These are phyloP conservation scores for Megalonaias nervosa DNA, from an alignment of 1,140 invertebrate genomes.

Conservation along the genomic window DNA sequence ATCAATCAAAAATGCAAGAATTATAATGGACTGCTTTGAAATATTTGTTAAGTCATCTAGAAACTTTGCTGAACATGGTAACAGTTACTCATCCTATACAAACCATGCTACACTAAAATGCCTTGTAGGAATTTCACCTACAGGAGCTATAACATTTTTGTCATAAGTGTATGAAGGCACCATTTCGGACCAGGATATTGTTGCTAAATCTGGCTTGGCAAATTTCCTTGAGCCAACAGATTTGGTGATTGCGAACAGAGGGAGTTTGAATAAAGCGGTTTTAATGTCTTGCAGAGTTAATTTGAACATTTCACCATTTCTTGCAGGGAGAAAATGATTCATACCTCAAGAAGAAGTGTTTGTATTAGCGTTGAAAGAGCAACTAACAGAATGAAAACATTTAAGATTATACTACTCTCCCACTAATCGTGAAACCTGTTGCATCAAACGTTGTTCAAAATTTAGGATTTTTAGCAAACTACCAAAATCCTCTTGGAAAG, in stretches of 20 bases:
- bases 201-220: conserved; percentile 29
- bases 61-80: conserved; percentile 27
- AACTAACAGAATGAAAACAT: conserved; percentile 24
- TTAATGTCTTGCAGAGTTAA: conserved; percentile 23
- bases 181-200: conserved; percentile 42
- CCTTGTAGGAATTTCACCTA: too few species aligned
- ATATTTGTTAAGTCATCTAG: conserved; percentile 11
- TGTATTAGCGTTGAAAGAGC: conserved; percentile 23
- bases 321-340: neutral
- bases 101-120: too few species aligned
- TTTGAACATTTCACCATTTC: conserved; percentile 27
- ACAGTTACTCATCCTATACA: conserved; percentile 53
- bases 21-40: conserved; percentile 26
- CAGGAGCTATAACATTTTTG: conserved; percentile 41
- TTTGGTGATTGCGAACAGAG: conserved; percentile 42
- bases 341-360: conserved; percentile 25
- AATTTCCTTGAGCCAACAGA: conserved; percentile 36
- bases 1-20: conserved; percentile 21
- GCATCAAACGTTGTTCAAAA: too few species aligned
- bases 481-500: conserved; percentile 9
- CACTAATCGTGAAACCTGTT: conserved; percentile 13
- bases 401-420: conserved; percentile 18
- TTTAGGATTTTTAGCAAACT: neutral
- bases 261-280: conserved; percentile 33
- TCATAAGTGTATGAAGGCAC: conserved; percentile 50